phyloP scores from a whole-genome alignment of 2,888 invertebrate species.

The Chrysotoxum bicinctum region DNA sequence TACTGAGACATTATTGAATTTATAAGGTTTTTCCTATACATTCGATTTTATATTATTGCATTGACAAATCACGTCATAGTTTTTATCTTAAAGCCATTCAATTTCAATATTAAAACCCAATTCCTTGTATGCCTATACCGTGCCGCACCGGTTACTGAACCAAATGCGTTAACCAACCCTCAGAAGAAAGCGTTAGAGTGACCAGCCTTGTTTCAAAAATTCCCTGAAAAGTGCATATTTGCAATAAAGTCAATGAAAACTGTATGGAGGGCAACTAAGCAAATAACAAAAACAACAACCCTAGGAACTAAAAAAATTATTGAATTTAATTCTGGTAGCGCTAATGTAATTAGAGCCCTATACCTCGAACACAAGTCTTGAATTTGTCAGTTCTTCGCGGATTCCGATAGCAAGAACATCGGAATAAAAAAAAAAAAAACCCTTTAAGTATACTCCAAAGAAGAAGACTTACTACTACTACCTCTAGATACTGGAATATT shows the following conservation, averaged over 20 bases:
- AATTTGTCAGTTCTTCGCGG: constrained; percentile 78
- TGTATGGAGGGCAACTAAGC: not conserved
- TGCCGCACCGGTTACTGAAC: constrained; percentile 18
- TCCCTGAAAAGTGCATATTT: constrained; percentile 56
- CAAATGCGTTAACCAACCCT: constrained; percentile 7
- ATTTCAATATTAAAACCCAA: not conserved
- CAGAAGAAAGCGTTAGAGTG: not conserved
- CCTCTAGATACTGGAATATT: constrained; percentile 38
- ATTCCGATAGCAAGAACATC: constrained; percentile 78
- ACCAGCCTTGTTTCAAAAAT: constrained; percentile 33
- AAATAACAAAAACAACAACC: not conserved
- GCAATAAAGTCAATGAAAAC: constrained; percentile 51
- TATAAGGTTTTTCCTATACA: not conserved
- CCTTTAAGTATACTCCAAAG: constrained; percentile 7
- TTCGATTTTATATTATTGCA: not conserved
- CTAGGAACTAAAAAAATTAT: constrained; percentile 33
- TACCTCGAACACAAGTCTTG: constrained; percentile 75
- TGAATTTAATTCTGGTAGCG: constrained; percentile 73
- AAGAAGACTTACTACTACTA: constrained; percentile 40
- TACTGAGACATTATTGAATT: not conserved
- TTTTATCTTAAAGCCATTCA: not conserved
- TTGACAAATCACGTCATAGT: not conserved
- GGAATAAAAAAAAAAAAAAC: constrained; percentile 49
- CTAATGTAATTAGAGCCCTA: constrained; percentile 81
- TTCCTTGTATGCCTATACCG: no score